Base-by-base conservation (phyloP, 2,797 vertebrate species). In the Gallinago stenura region DNA sequence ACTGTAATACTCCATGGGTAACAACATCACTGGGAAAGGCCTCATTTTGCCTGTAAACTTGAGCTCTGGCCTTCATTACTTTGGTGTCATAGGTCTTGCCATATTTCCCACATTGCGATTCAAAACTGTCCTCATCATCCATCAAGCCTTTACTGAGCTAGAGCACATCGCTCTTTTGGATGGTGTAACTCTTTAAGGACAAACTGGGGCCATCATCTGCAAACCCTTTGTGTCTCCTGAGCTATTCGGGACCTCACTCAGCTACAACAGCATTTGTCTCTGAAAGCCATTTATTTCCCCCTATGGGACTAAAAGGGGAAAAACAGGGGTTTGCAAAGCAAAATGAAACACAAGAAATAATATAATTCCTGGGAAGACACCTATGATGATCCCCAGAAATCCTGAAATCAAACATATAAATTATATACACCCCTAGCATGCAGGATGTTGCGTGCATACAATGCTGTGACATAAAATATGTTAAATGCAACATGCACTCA, bases 161-260 rank as follows among this genome's bases (percentile, higher is more conserved):
- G 1, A 51, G 14, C 3, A 3, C 45, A 18, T 62, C 0, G 2
- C 31, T 77, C 20, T 53, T 79, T 26, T 8, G 30, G 16, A 43
- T 58, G 24, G 26, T 1, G 0, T 28, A 26, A 62, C 22, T 68
- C 51, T 51, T 30, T 26, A 61, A 72, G 76, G 48, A 53, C 65
- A 62, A 62, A 58, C 12, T 9, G 8, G 21, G 39, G 33, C 35
- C 18, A 79, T 39, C 12, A 39, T 33, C 24, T 62, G 33, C 18
- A 26, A 30, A 15, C 48, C 64, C 16, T 61, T 41, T 30, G 33
- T 28, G 41, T n/a, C n/a, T 82, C 76, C 33, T 31, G 43, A 58
- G 39, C 7, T 43, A 72, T 10, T 17, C 0, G 1, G 30, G 70
- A 41, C 64, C n/a, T 66, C 1, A 0, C 6, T n/a, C 48, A 31